A percentile compares a stretch with the other conserved stretches of the same genome.
Evolutionary conservation across 2,797 vertebrate species (phyloP).

Genomic region (Cynopterus sphinx): DNA sequence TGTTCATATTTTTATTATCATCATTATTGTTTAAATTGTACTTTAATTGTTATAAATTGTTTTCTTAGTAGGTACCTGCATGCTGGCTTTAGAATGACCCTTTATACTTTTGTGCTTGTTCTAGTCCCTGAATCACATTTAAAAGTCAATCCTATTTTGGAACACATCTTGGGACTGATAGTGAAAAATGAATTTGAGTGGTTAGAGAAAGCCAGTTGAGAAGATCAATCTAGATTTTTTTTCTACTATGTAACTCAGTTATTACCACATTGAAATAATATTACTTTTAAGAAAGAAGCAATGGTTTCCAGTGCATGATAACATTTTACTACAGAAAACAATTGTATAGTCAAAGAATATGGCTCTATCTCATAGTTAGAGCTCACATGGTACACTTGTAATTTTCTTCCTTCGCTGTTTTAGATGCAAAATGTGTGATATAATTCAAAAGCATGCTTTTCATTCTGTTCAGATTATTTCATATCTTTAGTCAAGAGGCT

Average conservation of each 20-base stretch:
- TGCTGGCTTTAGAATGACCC: not conserved
- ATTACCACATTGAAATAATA: not conserved
- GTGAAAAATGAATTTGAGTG: conserved; percentile 44
- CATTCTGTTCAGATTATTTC: conserved; percentile 9
- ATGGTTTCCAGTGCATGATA: conserved; percentile 18
- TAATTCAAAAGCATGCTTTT: conserved; percentile 55
- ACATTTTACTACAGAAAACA: not conserved
- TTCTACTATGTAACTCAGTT: not conserved
- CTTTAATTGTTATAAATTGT: not conserved
- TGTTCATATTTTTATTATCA: conserved; percentile 26
- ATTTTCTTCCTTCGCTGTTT: conserved; percentile 43
- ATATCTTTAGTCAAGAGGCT: conserved; percentile 16
- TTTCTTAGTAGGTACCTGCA: not conserved
- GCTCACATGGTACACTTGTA: not conserved
- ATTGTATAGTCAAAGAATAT: conserved; percentile 12
- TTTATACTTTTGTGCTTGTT: not conserved
- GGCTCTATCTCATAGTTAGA: not conserved
- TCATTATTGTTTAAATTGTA: conserved; percentile 40
- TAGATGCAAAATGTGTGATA: not conserved
- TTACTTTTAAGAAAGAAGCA: conserved; percentile 43
- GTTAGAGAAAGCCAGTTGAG: conserved; percentile 14
- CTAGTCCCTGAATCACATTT: not conserved
- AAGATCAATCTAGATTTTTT: not conserved
- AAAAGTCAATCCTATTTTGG: conserved; percentile 27
- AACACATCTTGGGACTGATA: conserved; percentile 5